These are phyloP conservation scores for Mormyrops attenuatus DNA, from an alignment of 2,797 vertebrate genomes.

Conservation along the genomic window DNA sequence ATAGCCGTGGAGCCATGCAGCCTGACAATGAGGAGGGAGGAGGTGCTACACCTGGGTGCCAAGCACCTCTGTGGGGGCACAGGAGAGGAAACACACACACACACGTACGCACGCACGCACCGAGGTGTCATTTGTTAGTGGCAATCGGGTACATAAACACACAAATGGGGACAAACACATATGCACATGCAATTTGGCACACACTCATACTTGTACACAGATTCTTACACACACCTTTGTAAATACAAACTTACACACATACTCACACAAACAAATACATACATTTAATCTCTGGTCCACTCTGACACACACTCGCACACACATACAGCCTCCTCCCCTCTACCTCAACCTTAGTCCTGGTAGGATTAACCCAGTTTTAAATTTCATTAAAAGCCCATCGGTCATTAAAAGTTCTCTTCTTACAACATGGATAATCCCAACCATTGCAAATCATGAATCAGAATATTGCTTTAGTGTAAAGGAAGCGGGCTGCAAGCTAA, in stretches of 20 bases:
- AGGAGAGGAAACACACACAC: not conserved
- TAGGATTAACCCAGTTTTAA: conserved; percentile 24
- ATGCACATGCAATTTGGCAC: conserved; percentile 16
- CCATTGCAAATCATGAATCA: not conserved
- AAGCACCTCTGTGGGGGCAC: too few species aligned
- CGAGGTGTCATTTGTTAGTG: not conserved
- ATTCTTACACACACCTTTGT: not conserved
- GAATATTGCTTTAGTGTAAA: conserved; percentile 18
- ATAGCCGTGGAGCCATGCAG: not conserved
- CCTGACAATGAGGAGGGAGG: not conserved
- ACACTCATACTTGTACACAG: conserved; percentile 6
- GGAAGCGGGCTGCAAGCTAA: conserved; percentile 36
- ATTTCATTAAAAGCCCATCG: conserved; percentile 12
- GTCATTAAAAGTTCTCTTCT: not conserved
- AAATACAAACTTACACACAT: not conserved
- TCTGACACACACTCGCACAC: not conserved
- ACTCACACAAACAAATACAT: not conserved
- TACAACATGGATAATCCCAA: conserved; percentile 2
- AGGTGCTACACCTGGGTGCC: not conserved
- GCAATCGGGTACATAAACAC: not conserved
- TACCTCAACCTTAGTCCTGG: conserved; percentile 5
- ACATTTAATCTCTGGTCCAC: not conserved
- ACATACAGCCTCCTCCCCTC: not conserved
- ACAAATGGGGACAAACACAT: not conserved
- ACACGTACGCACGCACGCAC: not conserved